Base-by-base conservation (phyloP, 2,888 invertebrate genomes). In the Trichacis sp. region DNA sequence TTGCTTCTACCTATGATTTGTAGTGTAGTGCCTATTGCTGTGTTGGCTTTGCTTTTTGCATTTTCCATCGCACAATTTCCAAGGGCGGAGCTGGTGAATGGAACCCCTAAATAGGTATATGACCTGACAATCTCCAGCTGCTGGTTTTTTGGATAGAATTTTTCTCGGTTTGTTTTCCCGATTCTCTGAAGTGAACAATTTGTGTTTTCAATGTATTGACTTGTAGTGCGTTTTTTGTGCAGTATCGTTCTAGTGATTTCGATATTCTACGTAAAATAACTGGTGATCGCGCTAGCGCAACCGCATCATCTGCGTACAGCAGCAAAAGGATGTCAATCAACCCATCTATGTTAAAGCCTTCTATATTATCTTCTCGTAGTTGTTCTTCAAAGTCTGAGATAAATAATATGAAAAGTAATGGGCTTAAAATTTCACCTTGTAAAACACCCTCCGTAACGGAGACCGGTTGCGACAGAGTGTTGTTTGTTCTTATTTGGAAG, bases 341-440 rank as follows among this genome's bases (percentile, higher is more conserved):
- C 4, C 24, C 24, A 24, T 24, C 24, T n/a, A 36, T 12, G 11
- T 36, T 12, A 4, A 36, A 2, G 11, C 36, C 36, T 36, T 36
- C 36, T 6, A 36, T n/a, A 36, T 36, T 12, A 3, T 4, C 11
- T 12, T 36, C 11, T 3, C 36, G 11, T 3, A 59, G 43, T 2
- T 54, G 61, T 2, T 52, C 36, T 52, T 56, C 43, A 9, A 68
- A 11, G 30, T 68, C 70, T 1, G 58, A 58, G 12, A 62, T 49
- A 19, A 65, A 55, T 11, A 68, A 29, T 14, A 64, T 48, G 29
- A 56, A 48, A 9, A 46, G 36, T 11, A 50, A 6, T 12, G 60
- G 40, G 15, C 49, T 43, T 18, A 52, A 14, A 11, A 17, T 14
- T 29, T 68, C 64, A 1, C 64, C 67, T 45, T 70, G 70, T 9